These are phyloP conservation scores for Volucella inanis DNA, from an alignment of 2,888 invertebrate species.

Conservation along the genomic window DNA sequence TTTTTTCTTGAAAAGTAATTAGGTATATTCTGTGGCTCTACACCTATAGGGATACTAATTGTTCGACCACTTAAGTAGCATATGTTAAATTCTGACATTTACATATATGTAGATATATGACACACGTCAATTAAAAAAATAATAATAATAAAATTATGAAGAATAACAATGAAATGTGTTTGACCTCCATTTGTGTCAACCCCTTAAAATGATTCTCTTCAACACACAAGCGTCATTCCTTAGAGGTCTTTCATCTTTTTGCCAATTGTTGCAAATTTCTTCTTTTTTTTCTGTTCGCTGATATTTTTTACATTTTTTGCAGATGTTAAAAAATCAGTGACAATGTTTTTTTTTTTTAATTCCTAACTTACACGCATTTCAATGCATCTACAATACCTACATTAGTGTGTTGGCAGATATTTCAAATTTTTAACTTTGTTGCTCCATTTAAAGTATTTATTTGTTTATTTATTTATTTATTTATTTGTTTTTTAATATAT, in stretches of 20 bases:
- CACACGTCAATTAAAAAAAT: slow-evolving; percentile 33
- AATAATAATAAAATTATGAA: background rate
- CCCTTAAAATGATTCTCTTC: background rate
- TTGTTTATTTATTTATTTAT: slow-evolving; percentile 5
- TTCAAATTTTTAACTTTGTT: slow-evolving; percentile 16
- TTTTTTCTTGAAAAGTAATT: background rate
- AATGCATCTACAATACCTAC: background rate
- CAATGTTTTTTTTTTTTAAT: too few relatives aligned
- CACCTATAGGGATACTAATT: slow-evolving; percentile 5
- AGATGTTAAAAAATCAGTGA: too few relatives aligned
- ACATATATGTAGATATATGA: slow-evolving; percentile 22
- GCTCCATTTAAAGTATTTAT: background rate
- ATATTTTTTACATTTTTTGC: background rate
- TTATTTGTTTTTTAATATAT: slow-evolving; percentile 16
- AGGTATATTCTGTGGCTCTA: background rate
- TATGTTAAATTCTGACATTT: background rate
- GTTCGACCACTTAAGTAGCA: background rate
- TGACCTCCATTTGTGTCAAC: slow-evolving; percentile 38
- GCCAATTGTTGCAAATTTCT: background rate
- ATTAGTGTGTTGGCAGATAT: background rate
- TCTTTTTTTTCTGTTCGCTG: slow-evolving; percentile 9
- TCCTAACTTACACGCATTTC: background rate
- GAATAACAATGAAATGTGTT: background rate
- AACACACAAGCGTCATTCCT: background rate
- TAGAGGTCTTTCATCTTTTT: slow-evolving; percentile 21